Conservation (phyloP, 1,140 invertebrate species). For the Oryctes rhinoceros region DNA sequence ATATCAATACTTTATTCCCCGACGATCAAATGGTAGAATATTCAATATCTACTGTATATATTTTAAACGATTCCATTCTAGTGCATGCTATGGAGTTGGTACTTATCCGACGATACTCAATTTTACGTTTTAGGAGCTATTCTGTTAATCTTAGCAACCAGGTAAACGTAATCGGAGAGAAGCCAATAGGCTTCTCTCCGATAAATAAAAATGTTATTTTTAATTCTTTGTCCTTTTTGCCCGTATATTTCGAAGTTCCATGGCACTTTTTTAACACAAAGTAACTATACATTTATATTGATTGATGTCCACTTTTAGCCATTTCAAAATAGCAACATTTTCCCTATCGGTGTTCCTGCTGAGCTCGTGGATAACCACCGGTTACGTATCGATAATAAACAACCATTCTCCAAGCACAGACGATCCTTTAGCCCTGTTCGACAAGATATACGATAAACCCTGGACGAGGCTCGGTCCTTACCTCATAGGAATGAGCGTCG, state of each 20-base stretch:
- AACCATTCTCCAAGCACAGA: slow-evolving; percentile 81
- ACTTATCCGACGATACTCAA: slow-evolving; percentile 85
- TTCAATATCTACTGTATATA: slow-evolving; percentile 35
- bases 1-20: slow-evolving; percentile 85
- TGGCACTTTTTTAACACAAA: background rate
- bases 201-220: too few relatives aligned
- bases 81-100: slow-evolving; percentile 92
- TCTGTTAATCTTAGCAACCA: slow-evolving; percentile 76
- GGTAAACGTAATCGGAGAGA: slow-evolving; percentile 52
- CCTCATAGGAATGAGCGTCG: slow-evolving; percentile 82
- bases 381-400: slow-evolving; percentile 79
- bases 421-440: slow-evolving; percentile 83
- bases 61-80: slow-evolving; percentile 60
- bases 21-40: slow-evolving; percentile 81
- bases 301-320: slow-evolving; percentile 62
- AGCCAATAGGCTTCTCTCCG: too few relatives aligned
- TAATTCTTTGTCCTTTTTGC: too few relatives aligned
- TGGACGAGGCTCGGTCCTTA: slow-evolving; percentile 86
- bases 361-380: slow-evolving; percentile 81
- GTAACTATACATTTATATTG: background rate
- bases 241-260: too few relatives aligned
- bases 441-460: slow-evolving; percentile 89
- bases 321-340: slow-evolving; percentile 76
- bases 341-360: slow-evolving; percentile 72
- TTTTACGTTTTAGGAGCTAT: slow-evolving; percentile 83